Evolutionary conservation across 2,113 vertebrate species (phyloP), one percentile per base, ranked within the genome.

Genomic region (Gobius niger): DNA sequence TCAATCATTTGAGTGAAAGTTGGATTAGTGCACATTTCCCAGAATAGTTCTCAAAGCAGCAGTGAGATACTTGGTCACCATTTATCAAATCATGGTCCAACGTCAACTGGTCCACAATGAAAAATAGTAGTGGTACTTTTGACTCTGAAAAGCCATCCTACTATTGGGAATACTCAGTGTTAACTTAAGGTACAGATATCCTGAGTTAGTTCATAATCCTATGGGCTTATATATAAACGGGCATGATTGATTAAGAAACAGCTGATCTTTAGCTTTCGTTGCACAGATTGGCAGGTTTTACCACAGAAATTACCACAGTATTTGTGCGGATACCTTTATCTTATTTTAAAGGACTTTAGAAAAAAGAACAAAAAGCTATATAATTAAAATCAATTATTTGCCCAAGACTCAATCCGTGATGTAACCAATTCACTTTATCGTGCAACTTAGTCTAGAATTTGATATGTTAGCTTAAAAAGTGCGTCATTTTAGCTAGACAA

Each of bases 1-100:
- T 73, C 86, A 82, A 47, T 90, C 82, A 90, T 85, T 65, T 44
- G 53, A 79, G 82, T 83, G 78, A 80, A 73, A 67, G 40, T 66
- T 50, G 47, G 57, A 80, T 80, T 80, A 88, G 77, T 84, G 78
- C 74, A 70, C 70, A 61, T 65, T 64, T 77, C 44, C 69, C 70
- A 74, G 53, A 75, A 47, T 42, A 42, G 75, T 74, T 80, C 64
- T 65, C 70, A 42, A 80, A 78, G 78, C 64, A 82, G 68, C 77
- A 72, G 62, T 41, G 73, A 44, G 70, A 73, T 44, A 44, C 24
- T 24, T n/a, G 9, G 57, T 63, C 61, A 54, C 8, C 9, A 62
- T 47, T 18, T 16, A 59, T 40, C 16, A 63, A 34, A 16, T 73
- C 46, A 67, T 49, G 56, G 44, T 67, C 72, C 19, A 54, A 81